These are phyloP conservation scores for Cyphomyrus discorhynchus DNA, from an alignment of 2,113 vertebrate species.

Conservation along the genomic window DNA sequence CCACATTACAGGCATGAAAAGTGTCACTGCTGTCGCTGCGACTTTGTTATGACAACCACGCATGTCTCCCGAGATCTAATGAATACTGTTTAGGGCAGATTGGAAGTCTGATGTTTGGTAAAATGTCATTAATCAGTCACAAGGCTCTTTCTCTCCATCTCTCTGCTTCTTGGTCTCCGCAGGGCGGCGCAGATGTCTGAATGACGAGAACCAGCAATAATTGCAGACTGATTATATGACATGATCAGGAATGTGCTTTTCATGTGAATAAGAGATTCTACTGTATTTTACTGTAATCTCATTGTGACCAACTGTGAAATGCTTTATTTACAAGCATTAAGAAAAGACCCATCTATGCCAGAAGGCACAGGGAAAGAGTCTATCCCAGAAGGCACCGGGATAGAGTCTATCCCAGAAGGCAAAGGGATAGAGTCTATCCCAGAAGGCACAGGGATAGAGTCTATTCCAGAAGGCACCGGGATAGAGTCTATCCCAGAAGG, in stretches of 20 bases:
- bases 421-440: no score
- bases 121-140: constrained; percentile 2
- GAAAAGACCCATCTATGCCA: background rate
- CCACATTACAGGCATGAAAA: background rate
- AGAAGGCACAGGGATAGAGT: no score
- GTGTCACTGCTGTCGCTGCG: background rate
- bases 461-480: no score
- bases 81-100: background rate
- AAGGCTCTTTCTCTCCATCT: background rate
- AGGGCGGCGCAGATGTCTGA: background rate
- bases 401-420: no score
- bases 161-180: background rate
- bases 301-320: background rate
- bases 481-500: no score
- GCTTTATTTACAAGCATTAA: background rate
- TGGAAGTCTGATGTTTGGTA: background rate
- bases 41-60: background rate
- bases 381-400: no score
- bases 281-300: background rate
- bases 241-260: background rate
- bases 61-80: background rate
- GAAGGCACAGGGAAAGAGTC: background rate
- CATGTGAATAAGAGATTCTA: background rate
- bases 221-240: background rate
- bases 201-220: background rate